These are phyloP conservation scores for Cyprinodon diabolis DNA, from an alignment of 2,797 vertebrate species.

Conservation along the genomic window DNA sequence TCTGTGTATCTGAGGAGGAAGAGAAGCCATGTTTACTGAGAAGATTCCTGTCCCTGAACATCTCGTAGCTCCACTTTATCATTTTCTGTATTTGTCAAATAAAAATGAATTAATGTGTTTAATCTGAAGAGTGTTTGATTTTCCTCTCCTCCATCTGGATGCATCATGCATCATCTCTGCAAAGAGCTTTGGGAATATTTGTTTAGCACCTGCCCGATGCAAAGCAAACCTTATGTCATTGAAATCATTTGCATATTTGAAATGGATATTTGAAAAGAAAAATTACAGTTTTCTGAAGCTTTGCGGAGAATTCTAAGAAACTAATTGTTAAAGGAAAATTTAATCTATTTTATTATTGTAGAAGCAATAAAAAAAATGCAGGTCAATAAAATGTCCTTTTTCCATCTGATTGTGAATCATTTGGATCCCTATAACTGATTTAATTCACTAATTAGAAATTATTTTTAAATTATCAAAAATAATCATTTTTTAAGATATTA, in stretches of 20 bases:
- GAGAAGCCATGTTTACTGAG: slow-evolving; percentile 66
- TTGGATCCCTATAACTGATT: too few species aligned
- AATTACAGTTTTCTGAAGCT: not conserved
- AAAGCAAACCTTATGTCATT: not conserved
- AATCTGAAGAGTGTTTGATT: not conserved
- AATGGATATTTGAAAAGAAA: not conserved
- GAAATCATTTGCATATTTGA: not conserved
- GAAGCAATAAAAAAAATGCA: too few species aligned
- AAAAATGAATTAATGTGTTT: slow-evolving; percentile 61
- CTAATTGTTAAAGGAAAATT: not conserved
- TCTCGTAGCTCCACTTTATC: slow-evolving; percentile 52
- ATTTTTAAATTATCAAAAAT: too few species aligned
- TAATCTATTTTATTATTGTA: too few species aligned
- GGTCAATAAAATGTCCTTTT: too few species aligned
- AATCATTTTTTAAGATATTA: too few species aligned
- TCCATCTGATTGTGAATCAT: too few species aligned
- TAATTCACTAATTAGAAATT: too few species aligned
- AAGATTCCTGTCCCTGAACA: slow-evolving; percentile 39
- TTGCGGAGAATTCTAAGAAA: not conserved
- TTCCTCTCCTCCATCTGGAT: not conserved
- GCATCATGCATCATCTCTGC: not conserved
- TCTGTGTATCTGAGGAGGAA: slow-evolving; percentile 47
- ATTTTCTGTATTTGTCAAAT: slow-evolving; percentile 70
- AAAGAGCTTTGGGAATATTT: not conserved
- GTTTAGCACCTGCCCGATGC: not conserved